Conservation (phyloP, 1,140 invertebrate genomes). For the Penaeus indicus region DNA sequence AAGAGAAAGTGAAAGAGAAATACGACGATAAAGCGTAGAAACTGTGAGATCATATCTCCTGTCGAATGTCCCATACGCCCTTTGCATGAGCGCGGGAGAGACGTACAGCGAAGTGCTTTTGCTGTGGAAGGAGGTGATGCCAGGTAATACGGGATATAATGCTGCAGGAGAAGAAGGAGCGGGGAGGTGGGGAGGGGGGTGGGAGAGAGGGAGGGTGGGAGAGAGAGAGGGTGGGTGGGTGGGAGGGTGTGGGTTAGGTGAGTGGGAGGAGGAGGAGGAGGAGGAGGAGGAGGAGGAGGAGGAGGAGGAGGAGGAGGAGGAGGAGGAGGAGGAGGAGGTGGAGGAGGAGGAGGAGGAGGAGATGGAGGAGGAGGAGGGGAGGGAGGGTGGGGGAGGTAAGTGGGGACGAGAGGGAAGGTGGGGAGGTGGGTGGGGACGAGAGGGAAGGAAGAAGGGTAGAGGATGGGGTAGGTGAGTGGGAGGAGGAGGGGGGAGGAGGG, state of each 20-base stretch:
- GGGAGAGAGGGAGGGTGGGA: constrained; percentile 1
- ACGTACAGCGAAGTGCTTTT: background rate
- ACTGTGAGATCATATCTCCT: too few species aligned
- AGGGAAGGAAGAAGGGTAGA: background rate
- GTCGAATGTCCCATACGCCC: too few species aligned
- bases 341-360: background rate
- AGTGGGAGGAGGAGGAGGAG: too few species aligned
- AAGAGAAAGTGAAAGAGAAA: background rate
- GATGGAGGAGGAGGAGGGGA: background rate
- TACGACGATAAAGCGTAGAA: background rate
- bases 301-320: background rate
- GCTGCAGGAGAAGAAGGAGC: background rate
- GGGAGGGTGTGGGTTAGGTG: background rate
- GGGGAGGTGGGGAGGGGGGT: background rate
- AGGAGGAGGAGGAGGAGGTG: background rate
- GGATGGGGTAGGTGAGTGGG: background rate
- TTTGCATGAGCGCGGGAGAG: background rate
- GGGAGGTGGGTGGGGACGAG: background rate
- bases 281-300: background rate
- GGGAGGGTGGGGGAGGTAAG: background rate
- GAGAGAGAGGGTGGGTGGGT: background rate
- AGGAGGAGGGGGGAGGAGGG: too few species aligned
- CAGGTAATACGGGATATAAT: background rate
- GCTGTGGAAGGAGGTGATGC: background rate
- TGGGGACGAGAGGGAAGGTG: background rate